These are phyloP conservation scores for Lucilia cuprina DNA, from an alignment of 1,140 invertebrate genomes.

Conservation along the genomic window DNA sequence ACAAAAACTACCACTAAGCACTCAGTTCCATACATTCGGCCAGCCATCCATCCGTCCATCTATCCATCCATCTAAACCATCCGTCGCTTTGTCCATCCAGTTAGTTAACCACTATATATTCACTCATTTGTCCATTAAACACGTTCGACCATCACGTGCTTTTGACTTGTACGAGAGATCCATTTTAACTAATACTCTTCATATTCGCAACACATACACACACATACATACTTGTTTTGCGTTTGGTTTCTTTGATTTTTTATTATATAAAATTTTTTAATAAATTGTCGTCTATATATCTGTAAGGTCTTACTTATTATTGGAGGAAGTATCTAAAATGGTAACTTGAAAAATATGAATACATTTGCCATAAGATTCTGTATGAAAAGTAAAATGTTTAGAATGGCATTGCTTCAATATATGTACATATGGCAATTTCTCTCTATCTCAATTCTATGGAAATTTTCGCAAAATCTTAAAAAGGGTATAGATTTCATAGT, in stretches of 20 bases:
- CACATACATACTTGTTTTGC: background rate
- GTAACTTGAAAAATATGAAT: too few relatives aligned
- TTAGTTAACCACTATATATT: background rate
- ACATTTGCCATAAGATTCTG: too few relatives aligned
- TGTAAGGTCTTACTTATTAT: background rate
- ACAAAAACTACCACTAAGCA: too few relatives aligned
- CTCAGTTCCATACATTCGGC: background rate
- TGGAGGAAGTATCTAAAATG: too few relatives aligned
- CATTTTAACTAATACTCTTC: slow-evolving; percentile 47
- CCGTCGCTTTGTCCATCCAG: background rate
- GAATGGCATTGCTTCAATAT: too few relatives aligned
- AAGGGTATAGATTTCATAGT: too few relatives aligned
- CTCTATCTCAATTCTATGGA: too few relatives aligned
- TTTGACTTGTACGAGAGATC: slow-evolving; percentile 56
- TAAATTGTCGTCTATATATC: background rate
- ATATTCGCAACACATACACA: background rate
- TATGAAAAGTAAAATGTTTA: too few relatives aligned
- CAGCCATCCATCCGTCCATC: background rate
- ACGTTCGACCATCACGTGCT: slow-evolving; percentile 55
- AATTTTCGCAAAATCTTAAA: too few relatives aligned
- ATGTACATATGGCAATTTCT: too few relatives aligned
- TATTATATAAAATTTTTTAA: background rate
- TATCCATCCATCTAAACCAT: background rate
- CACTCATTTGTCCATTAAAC: slow-evolving; percentile 26
- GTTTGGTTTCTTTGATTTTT: background rate